Conservation (phyloP, 2,797 vertebrate genomes). For the Liparis tanakae region DNA sequence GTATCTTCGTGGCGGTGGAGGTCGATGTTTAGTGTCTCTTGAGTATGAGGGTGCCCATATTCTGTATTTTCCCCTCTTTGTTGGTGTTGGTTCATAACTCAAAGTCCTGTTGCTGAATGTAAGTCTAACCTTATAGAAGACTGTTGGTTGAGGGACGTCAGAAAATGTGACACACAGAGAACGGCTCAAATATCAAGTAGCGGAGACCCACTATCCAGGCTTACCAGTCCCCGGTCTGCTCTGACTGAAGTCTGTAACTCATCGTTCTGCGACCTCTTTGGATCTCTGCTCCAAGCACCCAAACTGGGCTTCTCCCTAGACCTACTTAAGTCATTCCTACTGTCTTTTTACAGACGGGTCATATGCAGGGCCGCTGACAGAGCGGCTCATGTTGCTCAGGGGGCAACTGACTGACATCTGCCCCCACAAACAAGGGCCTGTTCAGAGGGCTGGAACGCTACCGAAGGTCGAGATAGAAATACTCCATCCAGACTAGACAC, state of each 20-base stretch:
- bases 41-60: slow-evolving; percentile 15
- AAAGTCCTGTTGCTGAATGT: background rate
- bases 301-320: slow-evolving; percentile 18
- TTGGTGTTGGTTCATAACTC: slow-evolving; percentile 22
- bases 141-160: slow-evolving; percentile 2
- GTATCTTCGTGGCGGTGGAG: slow-evolving; percentile 53
- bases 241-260: slow-evolving; percentile 22
- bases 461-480: slow-evolving; percentile 46
- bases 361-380: slow-evolving; percentile 37
- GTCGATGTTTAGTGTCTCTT: slow-evolving; percentile 29
- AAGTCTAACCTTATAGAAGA: slow-evolving; percentile 2
- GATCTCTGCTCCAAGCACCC: slow-evolving; percentile 33
- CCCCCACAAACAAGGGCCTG: slow-evolving; percentile 51
- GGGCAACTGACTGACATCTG: slow-evolving; percentile 54
- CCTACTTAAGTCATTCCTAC: slow-evolving; percentile 35
- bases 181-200: slow-evolving; percentile 29
- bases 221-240: slow-evolving; percentile 4
- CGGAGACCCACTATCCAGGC: background rate
- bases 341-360: slow-evolving; percentile 51
- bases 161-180: slow-evolving; percentile 15
- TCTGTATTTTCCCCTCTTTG: background rate
- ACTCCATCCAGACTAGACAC: slow-evolving; percentile 46
- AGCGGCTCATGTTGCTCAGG: slow-evolving; percentile 36
- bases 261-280: slow-evolving; percentile 18
- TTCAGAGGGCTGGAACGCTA: slow-evolving; percentile 36